phyloP scores from a whole-genome alignment of 2,888 invertebrate species.

The Schizotus pectinicornis region DNA sequence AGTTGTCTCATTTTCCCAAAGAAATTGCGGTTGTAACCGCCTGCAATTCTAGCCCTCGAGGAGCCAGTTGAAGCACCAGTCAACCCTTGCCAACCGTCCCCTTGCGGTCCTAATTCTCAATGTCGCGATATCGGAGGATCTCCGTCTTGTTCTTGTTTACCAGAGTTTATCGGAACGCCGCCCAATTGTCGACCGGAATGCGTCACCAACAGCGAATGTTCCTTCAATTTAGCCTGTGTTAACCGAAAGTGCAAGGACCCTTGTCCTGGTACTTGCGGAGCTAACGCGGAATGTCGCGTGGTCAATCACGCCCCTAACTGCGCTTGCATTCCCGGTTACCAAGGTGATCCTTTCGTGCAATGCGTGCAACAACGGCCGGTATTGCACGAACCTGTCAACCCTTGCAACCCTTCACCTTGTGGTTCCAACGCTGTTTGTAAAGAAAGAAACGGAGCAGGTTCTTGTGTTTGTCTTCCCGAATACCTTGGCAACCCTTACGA shows the following conservation, averaged over 20 bases:
- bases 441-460: constrained; percentile 71
- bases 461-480: constrained; percentile 72
- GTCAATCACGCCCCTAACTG: constrained; percentile 80
- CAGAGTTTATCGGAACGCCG: constrained; percentile 72
- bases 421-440: constrained; percentile 74
- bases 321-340: constrained; percentile 68
- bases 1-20: constrained; percentile 41
- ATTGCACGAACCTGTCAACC: constrained; percentile 30
- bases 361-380: constrained; percentile 53
- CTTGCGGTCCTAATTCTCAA: constrained; percentile 82
- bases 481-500: constrained; percentile 78
- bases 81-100: constrained; percentile 78
- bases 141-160: constrained; percentile 69
- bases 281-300: constrained; percentile 74
- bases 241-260: constrained; percentile 80
- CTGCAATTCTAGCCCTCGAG: constrained; percentile 61
- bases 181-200: constrained; percentile 74
- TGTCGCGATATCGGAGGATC: constrained; percentile 66
- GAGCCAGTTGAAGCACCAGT: constrained; percentile 49
- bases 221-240: constrained; percentile 75
- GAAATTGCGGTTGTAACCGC: constrained; percentile 21
- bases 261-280: constrained; percentile 76
- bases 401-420: constrained; percentile 62
- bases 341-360: constrained; percentile 69
- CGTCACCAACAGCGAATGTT: constrained; percentile 75